Conservation (phyloP, 2,888 invertebrate genomes). For the Trichopoda pennipes region DNA sequence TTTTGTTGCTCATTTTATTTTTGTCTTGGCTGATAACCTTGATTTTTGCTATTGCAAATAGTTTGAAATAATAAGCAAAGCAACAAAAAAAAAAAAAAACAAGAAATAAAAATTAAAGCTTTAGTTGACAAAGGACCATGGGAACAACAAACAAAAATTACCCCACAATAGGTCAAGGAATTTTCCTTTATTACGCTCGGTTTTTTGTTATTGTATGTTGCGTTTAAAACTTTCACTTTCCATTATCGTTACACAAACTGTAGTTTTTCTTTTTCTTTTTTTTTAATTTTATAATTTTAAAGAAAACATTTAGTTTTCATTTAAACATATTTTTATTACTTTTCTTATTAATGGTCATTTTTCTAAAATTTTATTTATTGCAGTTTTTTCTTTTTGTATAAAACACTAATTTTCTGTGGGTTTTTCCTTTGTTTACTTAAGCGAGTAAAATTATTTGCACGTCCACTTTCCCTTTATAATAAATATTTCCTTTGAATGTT, state of each 20-base stretch:
- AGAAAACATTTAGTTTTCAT: background rate
- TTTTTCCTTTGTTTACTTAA: slow-evolving; percentile 45
- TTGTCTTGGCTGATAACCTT: slow-evolving; percentile 53
- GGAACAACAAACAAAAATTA: slow-evolving; percentile 40
- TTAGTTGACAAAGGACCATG: slow-evolving; percentile 31
- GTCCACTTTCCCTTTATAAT: slow-evolving; percentile 26
- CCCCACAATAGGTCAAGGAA: slow-evolving; percentile 67
- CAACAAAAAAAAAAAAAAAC: background rate
- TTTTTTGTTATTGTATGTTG: slow-evolving; percentile 32
- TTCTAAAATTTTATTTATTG: background rate
- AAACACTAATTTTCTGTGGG: slow-evolving; percentile 23
- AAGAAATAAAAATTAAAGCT: slow-evolving; percentile 10
- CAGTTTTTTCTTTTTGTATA: background rate
- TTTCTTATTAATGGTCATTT: background rate
- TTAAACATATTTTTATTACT: background rate
- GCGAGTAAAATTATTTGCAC: slow-evolving; percentile 36
- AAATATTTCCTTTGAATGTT: slow-evolving; percentile 19
- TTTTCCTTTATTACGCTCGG: slow-evolving; percentile 21
- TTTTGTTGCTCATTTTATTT: background rate
- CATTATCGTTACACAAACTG: background rate
- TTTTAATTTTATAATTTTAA: background rate
- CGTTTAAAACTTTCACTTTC: slow-evolving; percentile 54
- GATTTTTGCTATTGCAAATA: slow-evolving; percentile 36
- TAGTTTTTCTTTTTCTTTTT: background rate
- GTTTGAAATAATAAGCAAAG: background rate